These are phyloP conservation scores for Zeuzera pyrina DNA, from an alignment of 2,888 invertebrate species.

Conservation along the genomic window DNA sequence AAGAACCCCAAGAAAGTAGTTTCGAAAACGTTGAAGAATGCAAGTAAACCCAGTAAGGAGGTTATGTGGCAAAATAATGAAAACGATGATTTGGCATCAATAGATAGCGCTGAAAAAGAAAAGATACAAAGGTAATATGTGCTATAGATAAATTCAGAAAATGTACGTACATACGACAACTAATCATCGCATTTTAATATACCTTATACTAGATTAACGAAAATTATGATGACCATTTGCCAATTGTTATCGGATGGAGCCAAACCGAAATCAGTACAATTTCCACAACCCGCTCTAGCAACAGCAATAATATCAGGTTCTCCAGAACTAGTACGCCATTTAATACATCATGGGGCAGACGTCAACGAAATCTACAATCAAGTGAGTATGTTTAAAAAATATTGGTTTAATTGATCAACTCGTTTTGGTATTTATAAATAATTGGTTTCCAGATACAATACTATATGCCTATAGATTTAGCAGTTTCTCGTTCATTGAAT, in stretches of 20 bases:
- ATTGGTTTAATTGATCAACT: neutral
- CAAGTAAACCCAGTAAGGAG: constrained; percentile 34
- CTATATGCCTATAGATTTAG: constrained; percentile 43
- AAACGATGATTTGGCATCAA: constrained; percentile 15
- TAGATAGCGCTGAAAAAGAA: constrained; percentile 22
- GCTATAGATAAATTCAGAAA: neutral
- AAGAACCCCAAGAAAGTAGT: constrained; percentile 27
- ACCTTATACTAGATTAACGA: constrained; percentile 25
- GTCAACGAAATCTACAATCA: constrained; percentile 40
- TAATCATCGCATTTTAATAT: neutral
- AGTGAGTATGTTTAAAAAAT: constrained; percentile 18
- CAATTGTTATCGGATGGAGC: constrained; percentile 45
- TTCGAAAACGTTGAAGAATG: constrained; percentile 28
- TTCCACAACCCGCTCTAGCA: constrained; percentile 46
- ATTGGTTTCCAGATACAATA: constrained; percentile 26
- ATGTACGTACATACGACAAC: neutral
- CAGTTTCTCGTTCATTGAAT: constrained; percentile 35
- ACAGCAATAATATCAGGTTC: constrained; percentile 33
- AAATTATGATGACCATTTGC: constrained; percentile 33
- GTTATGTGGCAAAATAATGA: constrained; percentile 28
- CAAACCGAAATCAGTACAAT: constrained; percentile 35
- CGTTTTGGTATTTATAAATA: neutral
- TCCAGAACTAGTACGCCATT: constrained; percentile 30
- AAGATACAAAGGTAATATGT: constrained; percentile 29
- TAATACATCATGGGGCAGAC: constrained; percentile 40